Base-by-base conservation (phyloP, 2,113 vertebrate genomes). In the Archocentrus centrarchus region DNA sequence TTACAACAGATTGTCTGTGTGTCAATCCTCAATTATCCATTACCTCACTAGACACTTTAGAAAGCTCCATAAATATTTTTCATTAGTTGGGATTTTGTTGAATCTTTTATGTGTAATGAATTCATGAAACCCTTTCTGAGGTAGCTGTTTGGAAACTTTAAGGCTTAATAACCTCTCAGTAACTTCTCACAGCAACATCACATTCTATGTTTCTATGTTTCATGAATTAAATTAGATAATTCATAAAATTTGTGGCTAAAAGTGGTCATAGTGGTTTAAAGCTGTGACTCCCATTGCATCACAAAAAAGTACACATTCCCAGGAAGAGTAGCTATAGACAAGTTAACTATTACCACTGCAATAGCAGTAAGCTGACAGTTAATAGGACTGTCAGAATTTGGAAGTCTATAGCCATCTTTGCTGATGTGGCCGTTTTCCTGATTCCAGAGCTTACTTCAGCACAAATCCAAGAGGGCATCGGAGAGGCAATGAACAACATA, bases 381-480 rank as follows among this genome's bases (percentile, higher is more conserved):
- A 47, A 15, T 47, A 13, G 41, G 7, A 7, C 63, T 1, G 39
- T 39, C 61, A 39, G 32, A 1, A 3, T 39, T 63, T 30, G 35
- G 18, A n/a, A 10, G 18, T 63, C 18, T 63, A 4, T n/a, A n/a
- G 32, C 18, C 7, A 5, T 66, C 4, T 61, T 7, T 77, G 20
- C 10, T 39, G 18, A 84, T 81, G 11, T 11, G 11, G 13, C 6
- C 73, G 3, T 77, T 82, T 60, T 22, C 7, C 44, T 70, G 6
- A 53, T 83, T 95, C 59, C 77, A 99, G 98, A 98, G 78, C 97
- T 96, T 50, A 98, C 95, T 1, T 94, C 97, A 0, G 97, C 95
- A 17, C 97, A 99, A 88, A 98, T 99, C 85, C 98, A 99, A 86
- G 98, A 99, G 89, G 97, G 97, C 66, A 96, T 98, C 0, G 97